Evolutionary conservation across 2,797 vertebrate genomes (phyloP).

Genomic region (Limosa lapponica): DNA sequence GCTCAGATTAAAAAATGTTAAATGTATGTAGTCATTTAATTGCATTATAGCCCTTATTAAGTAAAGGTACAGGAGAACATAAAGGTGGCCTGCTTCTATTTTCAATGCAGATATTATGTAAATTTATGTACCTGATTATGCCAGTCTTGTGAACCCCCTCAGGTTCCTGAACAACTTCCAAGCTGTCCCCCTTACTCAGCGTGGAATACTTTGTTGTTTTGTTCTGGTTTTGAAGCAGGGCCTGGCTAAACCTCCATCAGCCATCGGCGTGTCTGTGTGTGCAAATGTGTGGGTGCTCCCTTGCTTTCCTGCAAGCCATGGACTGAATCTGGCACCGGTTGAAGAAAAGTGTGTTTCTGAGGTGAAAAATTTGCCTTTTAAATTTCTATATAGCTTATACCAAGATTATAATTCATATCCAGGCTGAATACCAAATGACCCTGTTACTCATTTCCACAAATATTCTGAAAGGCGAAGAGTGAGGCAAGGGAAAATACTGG

Average conservation of each 20-base stretch:
- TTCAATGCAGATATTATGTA: constrained; percentile 72
- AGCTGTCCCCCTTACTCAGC: neutral
- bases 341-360: constrained; percentile 58
- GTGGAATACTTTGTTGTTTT: neutral
- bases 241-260: neutral
- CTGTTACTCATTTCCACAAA: constrained; percentile 65
- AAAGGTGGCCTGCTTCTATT: constrained; percentile 45
- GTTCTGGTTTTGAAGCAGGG: constrained; percentile 35
- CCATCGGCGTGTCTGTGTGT: neutral
- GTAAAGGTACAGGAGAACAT: constrained; percentile 56
- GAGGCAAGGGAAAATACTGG: constrained; percentile 50
- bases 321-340: neutral
- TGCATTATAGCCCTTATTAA: constrained; percentile 70
- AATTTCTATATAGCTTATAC: constrained; percentile 37
- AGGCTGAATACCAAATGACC: constrained; percentile 60
- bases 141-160: constrained; percentile 55
- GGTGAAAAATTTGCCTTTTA: constrained; percentile 70
- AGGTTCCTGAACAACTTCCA: constrained; percentile 71
- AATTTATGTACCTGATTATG: constrained; percentile 75
- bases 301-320: constrained; percentile 4
- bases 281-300: neutral
- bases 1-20: constrained; percentile 33
- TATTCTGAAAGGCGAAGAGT: constrained; percentile 29
- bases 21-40: constrained; percentile 50
- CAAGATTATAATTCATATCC: constrained; percentile 62